These are phyloP conservation scores for Tachina fera DNA, from an alignment of 2,888 invertebrate genomes.

Conservation along the genomic window DNA sequence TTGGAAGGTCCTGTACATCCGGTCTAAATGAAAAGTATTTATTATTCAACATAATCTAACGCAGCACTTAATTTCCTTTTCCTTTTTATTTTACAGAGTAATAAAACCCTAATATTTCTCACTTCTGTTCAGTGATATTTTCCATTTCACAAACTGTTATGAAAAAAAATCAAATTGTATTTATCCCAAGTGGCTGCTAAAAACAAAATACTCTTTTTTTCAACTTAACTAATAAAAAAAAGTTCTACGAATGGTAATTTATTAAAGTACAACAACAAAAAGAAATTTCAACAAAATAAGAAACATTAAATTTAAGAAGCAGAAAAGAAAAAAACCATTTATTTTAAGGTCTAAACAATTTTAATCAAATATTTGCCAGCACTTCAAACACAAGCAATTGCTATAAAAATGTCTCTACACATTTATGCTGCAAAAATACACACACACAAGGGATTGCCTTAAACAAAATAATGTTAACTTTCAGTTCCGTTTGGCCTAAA, in stretches of 20 bases:
- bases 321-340: constrained; percentile 6
- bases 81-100: too few species aligned
- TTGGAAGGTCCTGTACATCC: too few species aligned
- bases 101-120: too few species aligned
- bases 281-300: background rate
- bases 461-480: constrained; percentile 37
- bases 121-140: background rate
- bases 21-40: too few species aligned
- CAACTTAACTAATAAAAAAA: background rate
- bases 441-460: background rate
- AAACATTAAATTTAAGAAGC: background rate
- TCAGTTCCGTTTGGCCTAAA: constrained; percentile 38
- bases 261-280: background rate
- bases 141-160: background rate
- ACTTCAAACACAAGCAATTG: background rate
- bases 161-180: background rate
- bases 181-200: background rate
- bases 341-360: constrained; percentile 4
- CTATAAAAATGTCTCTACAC: background rate
- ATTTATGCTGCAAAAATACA: background rate
- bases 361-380: constrained; percentile 16
- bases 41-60: too few species aligned
- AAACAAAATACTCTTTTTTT: background rate
- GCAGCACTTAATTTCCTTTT: too few species aligned
- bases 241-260: background rate